A percentile compares a stretch with the other conserved stretches of the same genome.
phyloP scores from a whole-genome alignment of 2,797 vertebrate species.

The Gobionotothen gibberifrons region DNA sequence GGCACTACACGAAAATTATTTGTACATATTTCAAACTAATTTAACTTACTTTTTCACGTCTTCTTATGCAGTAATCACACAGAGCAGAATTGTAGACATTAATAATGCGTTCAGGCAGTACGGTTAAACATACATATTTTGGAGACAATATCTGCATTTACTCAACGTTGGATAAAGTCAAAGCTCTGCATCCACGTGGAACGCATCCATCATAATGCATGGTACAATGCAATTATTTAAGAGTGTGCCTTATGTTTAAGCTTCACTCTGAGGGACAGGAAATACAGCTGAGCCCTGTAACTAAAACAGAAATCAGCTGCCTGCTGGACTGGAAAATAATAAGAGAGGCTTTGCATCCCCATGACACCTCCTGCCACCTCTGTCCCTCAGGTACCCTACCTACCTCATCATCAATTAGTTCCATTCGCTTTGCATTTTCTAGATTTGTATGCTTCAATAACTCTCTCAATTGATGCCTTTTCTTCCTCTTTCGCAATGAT shows the following conservation, averaged over 20 bases:
- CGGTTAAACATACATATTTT: neutral
- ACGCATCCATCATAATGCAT: constrained; percentile 4
- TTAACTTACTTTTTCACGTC: neutral
- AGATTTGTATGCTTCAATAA: constrained; percentile 12
- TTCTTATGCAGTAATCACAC: neutral
- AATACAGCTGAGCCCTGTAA: constrained; percentile 41
- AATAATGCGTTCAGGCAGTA: neutral
- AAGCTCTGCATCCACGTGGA: neutral
- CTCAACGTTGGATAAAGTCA: neutral
- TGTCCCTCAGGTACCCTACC: constrained; percentile 20
- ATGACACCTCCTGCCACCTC: constrained; percentile 35
- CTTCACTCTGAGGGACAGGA: constrained; percentile 23
- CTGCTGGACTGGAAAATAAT: constrained; percentile 66
- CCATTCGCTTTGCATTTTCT: constrained; percentile 4
- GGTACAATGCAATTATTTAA: constrained; percentile 25
- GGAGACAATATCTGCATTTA: neutral
- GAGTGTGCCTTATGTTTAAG: constrained; percentile 22
- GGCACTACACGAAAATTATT: constrained; percentile 3
- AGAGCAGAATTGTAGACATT: neutral
- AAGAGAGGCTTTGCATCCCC: constrained; percentile 53
- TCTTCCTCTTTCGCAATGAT: constrained; percentile 32
- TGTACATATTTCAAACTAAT: neutral
- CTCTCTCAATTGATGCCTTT: constrained; percentile 32
- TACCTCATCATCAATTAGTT: constrained; percentile 27
- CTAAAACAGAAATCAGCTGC: constrained; percentile 57